Base-by-base conservation (phyloP, 2,888 invertebrate genomes). In the Trichopria drosophilae region DNA sequence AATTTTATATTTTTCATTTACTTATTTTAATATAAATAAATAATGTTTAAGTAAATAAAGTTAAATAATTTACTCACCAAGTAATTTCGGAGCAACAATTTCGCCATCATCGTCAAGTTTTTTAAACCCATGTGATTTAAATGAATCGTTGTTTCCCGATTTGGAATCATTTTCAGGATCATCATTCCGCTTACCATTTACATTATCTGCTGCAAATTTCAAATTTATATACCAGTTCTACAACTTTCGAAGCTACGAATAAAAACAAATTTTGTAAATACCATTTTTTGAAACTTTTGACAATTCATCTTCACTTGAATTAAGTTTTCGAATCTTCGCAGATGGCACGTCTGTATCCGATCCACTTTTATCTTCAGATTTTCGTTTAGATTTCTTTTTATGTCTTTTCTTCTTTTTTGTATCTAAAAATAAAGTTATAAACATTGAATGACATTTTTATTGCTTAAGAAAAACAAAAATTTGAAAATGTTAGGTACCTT, bases 101-200 rank as follows among this genome's bases (percentile, higher is more conserved):
- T 78, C 66, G 3, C 31, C n/a, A 72, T 79, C 78, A 73, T 79
- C 52, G 72, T 79, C 56, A 74, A 69, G 58, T 73, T 78, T 48
- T 76, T 68, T 68, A 72, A 76, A 41, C 72, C 75, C 49, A 57
- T 71, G 54, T 59, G 71, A 69, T n/a, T n/a, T n/a, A n/a, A n/a
- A n/a, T n/a, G n/a, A n/a, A 18, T 15, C 20, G 20, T 13, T 22
- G 9, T 36, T 19, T 43, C 51, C 52, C 34, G 51, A 45, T 37
- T 37, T 37, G 10, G 24, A 37, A 28, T 29, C 13, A 45, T 23
- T 23, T 24, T 51, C 22, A 16, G 36, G 39, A 57, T 66, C 42
- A 24, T 58, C 51, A 57, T 58, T 24, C 47, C 46, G 55, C 57
- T 44, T 53, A 26, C 52, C 51, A 1, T 43, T 23, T 5, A 16